Conservation (phyloP, 2,113 vertebrate species). For the Periophthalmodon schlosseri region DNA sequence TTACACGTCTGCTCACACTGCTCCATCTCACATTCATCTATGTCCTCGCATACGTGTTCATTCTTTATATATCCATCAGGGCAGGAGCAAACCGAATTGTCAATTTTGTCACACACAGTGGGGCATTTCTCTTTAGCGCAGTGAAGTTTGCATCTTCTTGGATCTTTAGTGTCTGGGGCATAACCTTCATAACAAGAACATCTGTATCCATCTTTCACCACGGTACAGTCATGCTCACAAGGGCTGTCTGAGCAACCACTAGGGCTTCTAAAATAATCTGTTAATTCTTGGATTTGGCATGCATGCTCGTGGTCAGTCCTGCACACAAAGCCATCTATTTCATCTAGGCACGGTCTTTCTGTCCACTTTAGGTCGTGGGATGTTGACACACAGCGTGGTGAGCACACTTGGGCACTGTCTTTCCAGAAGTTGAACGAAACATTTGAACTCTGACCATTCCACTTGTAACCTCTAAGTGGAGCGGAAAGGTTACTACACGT, state of each 20-base stretch:
- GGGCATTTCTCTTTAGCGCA: constrained; percentile 50
- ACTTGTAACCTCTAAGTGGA: constrained; percentile 58
- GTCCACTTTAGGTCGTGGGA: constrained; percentile 49
- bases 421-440: constrained; percentile 42
- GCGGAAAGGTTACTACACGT: constrained; percentile 58
- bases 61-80: constrained; percentile 24
- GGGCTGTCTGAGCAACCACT: constrained; percentile 27
- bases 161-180: constrained; percentile 32
- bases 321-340: constrained; percentile 71
- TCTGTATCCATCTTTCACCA: constrained; percentile 39
- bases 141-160: constrained; percentile 21
- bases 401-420: constrained; percentile 37
- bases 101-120: not conserved
- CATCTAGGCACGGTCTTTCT: constrained; percentile 56
- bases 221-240: constrained; percentile 59
- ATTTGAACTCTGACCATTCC: constrained; percentile 19
- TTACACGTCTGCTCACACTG: constrained; percentile 25
- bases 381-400: constrained; percentile 60
- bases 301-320: constrained; percentile 32
- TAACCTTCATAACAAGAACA: constrained; percentile 60
- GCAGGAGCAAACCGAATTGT: not conserved
- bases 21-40: constrained; percentile 23
- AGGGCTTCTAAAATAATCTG: constrained; percentile 15
- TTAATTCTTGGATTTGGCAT: constrained; percentile 26
- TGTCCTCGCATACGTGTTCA: constrained; percentile 17